A percentile compares a stretch with the other conserved stretches of the same genome.
Conservation (phyloP, 1,140 invertebrate species). For the Drosophila pallidifrons region DNA sequence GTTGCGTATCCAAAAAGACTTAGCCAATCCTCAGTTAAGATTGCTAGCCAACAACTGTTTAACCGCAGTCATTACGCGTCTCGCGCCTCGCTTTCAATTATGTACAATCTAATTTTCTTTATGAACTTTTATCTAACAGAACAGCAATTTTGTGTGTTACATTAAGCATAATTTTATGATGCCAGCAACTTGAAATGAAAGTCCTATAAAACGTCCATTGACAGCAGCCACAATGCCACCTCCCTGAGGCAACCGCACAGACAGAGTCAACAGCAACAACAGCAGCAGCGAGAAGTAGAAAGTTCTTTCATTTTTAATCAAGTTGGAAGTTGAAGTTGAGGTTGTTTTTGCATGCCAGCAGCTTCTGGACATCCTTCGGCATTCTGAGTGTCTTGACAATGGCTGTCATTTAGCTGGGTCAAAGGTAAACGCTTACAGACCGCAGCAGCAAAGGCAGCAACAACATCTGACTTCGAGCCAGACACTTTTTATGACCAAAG, state of each 20-base stretch:
- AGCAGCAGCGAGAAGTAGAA: conserved; percentile 9
- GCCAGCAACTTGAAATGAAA: conserved; percentile 47
- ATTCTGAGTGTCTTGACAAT: conserved; percentile 30
- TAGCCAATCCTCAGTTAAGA: neutral
- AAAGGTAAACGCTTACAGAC: conserved; percentile 63
- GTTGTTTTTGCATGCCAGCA: conserved; percentile 57
- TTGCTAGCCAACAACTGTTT: conserved; percentile 4
- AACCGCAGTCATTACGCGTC: neutral
- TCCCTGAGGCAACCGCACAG: conserved; percentile 3
- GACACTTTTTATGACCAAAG: conserved; percentile 75
- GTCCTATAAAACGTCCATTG: conserved; percentile 62
- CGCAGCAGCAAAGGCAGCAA: conserved; percentile 2
- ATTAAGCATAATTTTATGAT: conserved; percentile 62
- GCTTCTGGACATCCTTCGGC: neutral
- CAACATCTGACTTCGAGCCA: conserved; percentile 51
- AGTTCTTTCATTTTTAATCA: conserved; percentile 76
- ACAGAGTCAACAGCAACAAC: conserved; percentile 5
- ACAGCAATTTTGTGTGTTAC: conserved; percentile 59
- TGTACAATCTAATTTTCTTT: conserved; percentile 67
- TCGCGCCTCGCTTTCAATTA: conserved; percentile 52
- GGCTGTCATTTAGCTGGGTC: conserved; percentile 69
- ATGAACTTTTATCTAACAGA: conserved; percentile 65
- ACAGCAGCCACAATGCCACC: conserved; percentile 41
- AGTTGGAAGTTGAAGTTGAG: conserved; percentile 47
- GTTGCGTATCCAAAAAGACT: conserved; percentile 43